Base-by-base conservation (phyloP, 2,888 invertebrate species). In the Tyria jacobaeae region DNA sequence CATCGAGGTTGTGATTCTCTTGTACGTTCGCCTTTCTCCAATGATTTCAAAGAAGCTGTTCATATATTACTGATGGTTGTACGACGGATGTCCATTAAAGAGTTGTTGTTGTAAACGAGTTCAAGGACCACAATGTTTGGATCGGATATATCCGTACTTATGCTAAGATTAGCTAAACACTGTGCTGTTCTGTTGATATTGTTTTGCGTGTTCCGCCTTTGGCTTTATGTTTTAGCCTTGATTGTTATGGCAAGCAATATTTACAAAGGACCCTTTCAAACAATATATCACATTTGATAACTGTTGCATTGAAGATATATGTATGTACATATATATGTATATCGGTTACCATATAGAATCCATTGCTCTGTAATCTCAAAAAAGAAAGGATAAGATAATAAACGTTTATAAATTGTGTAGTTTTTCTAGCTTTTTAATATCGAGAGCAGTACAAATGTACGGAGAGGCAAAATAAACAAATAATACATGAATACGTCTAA, bases 31-130 rank as follows among this genome's bases (percentile, higher is more conserved):
- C 68, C 71, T 80, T 79, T 73, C 68, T 66, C 66, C 71, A 73
- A 62, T 71, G 70, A 70, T 74, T 85, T 83, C 83, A 65, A 67
- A 82, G 87, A 83, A 86, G 66, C 72, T 69, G 68, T 71, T 75
- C 72, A 73, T 82, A 80, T 76, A 82, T 78, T 75, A 75, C 66
- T 69, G 72, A 57, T 61, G 70, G 60, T 62, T 68, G 60, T 66
- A 68, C 73, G 73, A 75, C 84, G 86, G 86, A 87, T 86, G 77
- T 83, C 82, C 82, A 85, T 86, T 86, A 83, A 81, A 81, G 76
- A 77, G n/a, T 80, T 85, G 86, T 85, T 87, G 76, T 81, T 85
- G 82, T 79, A 57, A 84, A 80, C 75, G 76, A 75, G 80, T 82
- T 83, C 81, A 85, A 82, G 83, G 79, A 77, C 75, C 78, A 74